Evolutionary conservation across 2,888 invertebrate species (phyloP).

Genomic region (Heliconius charithonia): DNA sequence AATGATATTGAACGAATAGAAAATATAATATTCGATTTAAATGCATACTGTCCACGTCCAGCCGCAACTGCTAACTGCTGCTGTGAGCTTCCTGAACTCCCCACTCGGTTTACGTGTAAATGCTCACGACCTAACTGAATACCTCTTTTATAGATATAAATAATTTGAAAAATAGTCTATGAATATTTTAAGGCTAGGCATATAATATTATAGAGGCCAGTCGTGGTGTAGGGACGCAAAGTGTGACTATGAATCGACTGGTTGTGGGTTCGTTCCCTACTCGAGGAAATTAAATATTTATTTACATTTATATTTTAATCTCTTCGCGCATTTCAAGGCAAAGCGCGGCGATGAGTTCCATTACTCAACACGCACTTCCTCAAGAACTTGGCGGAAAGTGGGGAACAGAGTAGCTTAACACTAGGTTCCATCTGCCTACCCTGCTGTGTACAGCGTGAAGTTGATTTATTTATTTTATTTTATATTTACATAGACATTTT

Average conservation of each 20-base stretch:
- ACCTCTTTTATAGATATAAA: not conserved
- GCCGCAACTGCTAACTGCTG: slow-evolving; percentile 47
- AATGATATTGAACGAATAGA: not conserved
- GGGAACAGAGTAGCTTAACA: not conserved
- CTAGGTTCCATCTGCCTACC: not conserved
- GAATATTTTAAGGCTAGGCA: not conserved
- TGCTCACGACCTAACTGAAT: slow-evolving; percentile 1
- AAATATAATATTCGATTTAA: slow-evolving; percentile 69
- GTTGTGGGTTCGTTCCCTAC: too few species aligned
- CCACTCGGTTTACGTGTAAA: slow-evolving; percentile 25
- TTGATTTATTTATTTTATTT: too few species aligned
- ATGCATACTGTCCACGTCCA: slow-evolving; percentile 65
- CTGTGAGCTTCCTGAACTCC: slow-evolving; percentile 32
- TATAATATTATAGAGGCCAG: not conserved
- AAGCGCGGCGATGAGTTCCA: too few species aligned
- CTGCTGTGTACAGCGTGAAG: too few species aligned
- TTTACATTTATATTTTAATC: too few species aligned
- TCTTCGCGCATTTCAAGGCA: too few species aligned
- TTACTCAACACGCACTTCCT: not conserved
- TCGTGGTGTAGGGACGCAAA: not conserved
- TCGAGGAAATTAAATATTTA: too few species aligned
- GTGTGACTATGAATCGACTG: too few species aligned
- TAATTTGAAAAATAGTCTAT: not conserved
- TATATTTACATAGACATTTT: not conserved
- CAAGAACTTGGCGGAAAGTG: not conserved